These are phyloP conservation scores for Campylorhamphus procurvoides DNA, from an alignment of 2,113 vertebrate species.

Conservation along the genomic window DNA sequence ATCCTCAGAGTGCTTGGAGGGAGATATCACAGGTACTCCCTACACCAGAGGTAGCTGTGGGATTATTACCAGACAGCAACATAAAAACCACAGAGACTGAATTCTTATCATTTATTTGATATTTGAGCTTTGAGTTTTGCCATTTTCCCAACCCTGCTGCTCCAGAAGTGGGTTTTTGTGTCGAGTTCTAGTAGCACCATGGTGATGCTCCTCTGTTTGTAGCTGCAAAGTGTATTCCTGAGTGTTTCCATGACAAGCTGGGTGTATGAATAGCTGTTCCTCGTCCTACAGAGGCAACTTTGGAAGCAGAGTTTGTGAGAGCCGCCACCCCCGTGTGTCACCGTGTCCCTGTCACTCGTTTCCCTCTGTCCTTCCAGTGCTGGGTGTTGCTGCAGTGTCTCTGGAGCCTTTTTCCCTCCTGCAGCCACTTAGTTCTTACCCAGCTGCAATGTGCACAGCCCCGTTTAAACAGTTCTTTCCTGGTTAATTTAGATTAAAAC, in stretches of 20 bases:
- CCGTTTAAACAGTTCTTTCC: not conserved
- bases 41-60: not conserved
- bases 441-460: not conserved
- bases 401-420: not conserved
- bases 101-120: not conserved
- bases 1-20: not conserved
- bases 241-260: not conserved
- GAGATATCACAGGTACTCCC: fast-evolving
- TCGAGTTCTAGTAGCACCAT: not conserved
- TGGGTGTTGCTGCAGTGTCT: not conserved
- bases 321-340: not conserved
- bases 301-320: not conserved
- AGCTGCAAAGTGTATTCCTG: fast-evolving
- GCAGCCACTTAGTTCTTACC: not conserved
- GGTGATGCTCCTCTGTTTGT: not conserved
- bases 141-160: not conserved
- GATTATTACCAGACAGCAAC: not conserved
- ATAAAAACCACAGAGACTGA: not conserved
- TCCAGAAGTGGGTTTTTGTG: not conserved
- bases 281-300: not conserved
- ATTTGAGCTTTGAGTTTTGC: not conserved
- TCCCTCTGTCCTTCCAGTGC: not conserved
- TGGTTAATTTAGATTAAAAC: conserved; percentile 3
- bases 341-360: fast-evolving
- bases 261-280: not conserved